Base-by-base conservation (phyloP, 2,888 invertebrate species). In the Notodonta dromedarius region DNA sequence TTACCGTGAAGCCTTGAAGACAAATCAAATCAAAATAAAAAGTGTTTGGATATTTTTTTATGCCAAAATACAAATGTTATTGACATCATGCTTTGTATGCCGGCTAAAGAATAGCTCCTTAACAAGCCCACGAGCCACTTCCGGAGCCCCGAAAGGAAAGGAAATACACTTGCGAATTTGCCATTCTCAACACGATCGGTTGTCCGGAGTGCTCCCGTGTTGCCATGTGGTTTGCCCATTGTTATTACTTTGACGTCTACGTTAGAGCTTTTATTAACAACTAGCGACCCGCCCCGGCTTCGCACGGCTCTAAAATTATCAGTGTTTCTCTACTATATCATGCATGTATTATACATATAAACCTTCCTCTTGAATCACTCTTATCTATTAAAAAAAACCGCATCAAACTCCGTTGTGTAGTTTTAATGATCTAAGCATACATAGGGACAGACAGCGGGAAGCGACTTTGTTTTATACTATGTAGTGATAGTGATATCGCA, bases 71-170 rank as follows among this genome's bases (percentile, higher is more conserved):
- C 54, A 71, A 73, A 74, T 84, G 85, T 86, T 88, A 88, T 84
- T 84, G 87, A 83, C 88, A 80, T 80, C 70, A 71, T 67, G 77
- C 62, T 71, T 72, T 70, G 70, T 73, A 56, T 68, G 63, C 73
- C 65, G 80, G 83, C 81, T 82, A 89, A 85, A 86, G 75, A 78
- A 81, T 77, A 75, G 69, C 66, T 66, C 85, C 81, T 78, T 88
- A 86, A 79, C 73, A 73, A 79, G 78, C 70, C 60, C 74, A 70
- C 74, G 78, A 71, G 75, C 76, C 73, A 90, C 89, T 92, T 93
- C 93, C 93, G 92, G 79, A 87, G 84, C 83, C 83, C 86, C 80
- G 79, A 89, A 91, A 87, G 91, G 91, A 86, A 88, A 85, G 88
- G 91, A 91, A 91, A 90, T 89, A 86, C 86, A 88, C 85, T 84